phyloP scores from a whole-genome alignment of 2,888 invertebrate species.

The Acrocyrtus sp. region DNA sequence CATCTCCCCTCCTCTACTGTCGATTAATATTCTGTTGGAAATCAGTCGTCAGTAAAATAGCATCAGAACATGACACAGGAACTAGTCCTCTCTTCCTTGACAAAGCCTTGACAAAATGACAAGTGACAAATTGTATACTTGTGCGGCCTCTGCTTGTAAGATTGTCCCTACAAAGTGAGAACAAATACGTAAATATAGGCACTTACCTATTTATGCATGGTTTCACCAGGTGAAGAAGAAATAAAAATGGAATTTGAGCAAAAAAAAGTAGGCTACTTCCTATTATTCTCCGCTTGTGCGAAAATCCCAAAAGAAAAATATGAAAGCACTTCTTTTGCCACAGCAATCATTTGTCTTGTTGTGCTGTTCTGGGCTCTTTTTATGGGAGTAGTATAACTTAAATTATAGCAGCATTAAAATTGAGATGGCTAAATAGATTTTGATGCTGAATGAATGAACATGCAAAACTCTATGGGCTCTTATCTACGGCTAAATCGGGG shows the following conservation, averaged over 20 bases:
- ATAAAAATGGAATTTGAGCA: no score
- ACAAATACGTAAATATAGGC: background rate
- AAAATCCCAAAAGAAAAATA: background rate
- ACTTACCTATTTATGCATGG: background rate
- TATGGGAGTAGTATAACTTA: no score
- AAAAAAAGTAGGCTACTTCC: slow-evolving; percentile 33
- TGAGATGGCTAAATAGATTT: background rate
- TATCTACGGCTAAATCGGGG: no score
- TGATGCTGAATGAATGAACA: background rate
- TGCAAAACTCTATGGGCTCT: background rate
- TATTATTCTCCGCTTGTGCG: slow-evolving; percentile 1
- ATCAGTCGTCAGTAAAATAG: no score
- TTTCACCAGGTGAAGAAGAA: slow-evolving; percentile 3
- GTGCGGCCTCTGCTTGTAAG: no score
- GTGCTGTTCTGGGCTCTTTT: no score
- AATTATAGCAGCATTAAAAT: background rate
- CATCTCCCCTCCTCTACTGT: no score
- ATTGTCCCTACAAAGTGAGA: background rate
- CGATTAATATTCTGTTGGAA: no score
- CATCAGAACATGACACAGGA: no score
- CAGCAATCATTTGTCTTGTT: background rate
- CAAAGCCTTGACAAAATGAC: no score
- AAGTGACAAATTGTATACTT: slow-evolving; percentile 28
- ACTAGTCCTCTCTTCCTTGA: no score
- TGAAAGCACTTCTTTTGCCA: background rate